These are phyloP conservation scores for Eurosta solidaginis DNA, from an alignment of 1,140 invertebrate species.

Conservation along the genomic window DNA sequence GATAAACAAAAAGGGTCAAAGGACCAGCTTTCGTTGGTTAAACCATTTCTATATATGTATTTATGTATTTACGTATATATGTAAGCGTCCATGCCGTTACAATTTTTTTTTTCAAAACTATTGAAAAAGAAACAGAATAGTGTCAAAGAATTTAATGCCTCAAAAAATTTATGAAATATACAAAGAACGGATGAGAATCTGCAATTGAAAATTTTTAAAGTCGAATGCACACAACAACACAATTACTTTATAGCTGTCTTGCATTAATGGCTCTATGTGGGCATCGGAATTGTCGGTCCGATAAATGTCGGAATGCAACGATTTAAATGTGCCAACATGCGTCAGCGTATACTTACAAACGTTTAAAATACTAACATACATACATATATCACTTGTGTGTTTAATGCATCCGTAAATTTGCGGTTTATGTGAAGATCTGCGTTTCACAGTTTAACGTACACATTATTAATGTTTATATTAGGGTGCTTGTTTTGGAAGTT, in stretches of 20 bases:
- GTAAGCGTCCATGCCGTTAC: too few species aligned
- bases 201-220: background rate
- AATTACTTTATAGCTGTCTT: slow-evolving; percentile 2
- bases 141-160: background rate
- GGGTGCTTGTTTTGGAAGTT: too few species aligned
- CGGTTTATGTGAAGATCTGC: too few species aligned
- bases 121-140: too few species aligned
- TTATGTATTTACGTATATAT: too few species aligned
- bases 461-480: too few species aligned
- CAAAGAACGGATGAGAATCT: background rate
- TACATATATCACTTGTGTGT: background rate
- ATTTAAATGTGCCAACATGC: background rate
- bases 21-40: too few species aligned
- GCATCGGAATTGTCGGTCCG: background rate
- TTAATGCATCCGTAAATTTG: background rate
- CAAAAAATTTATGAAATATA: background rate
- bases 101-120: too few species aligned
- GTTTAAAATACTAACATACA: background rate
- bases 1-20: too few species aligned
- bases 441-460: too few species aligned
- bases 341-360: background rate
- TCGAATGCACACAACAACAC: background rate
- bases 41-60: too few species aligned
- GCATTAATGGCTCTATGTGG: background rate
- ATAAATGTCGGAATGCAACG: background rate